Evolutionary conservation across 2,888 invertebrate genomes (phyloP).

Genomic region (Papilio protenor): DNA sequence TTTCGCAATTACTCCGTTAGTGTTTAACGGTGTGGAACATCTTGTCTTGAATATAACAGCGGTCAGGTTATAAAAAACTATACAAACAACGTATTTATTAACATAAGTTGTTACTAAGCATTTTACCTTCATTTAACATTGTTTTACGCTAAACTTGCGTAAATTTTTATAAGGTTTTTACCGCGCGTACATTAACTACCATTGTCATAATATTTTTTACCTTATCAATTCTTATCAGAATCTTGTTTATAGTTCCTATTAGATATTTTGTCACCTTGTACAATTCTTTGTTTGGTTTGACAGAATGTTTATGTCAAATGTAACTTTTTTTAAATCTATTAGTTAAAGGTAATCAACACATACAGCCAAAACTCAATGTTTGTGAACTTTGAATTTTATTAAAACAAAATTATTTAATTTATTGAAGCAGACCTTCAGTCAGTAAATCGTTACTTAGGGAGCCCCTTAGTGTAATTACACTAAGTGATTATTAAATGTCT

Average conservation of each 20-base stretch:
- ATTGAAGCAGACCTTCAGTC: neutral
- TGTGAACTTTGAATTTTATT: too few species aligned
- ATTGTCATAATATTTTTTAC: constrained; percentile 38
- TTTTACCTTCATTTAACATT: constrained; percentile 29
- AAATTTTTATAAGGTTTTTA: constrained; percentile 45
- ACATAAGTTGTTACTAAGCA: constrained; percentile 27
- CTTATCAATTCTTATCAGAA: constrained; percentile 50
- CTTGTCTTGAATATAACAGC: constrained; percentile 60
- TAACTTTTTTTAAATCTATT: neutral
- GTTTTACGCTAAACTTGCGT: constrained; percentile 24
- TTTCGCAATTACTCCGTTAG: constrained; percentile 66
- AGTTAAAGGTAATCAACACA: constrained; percentile 4
- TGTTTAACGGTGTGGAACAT: constrained; percentile 69
- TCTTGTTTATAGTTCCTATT: constrained; percentile 34
- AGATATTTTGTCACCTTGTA: neutral
- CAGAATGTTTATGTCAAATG: neutral
- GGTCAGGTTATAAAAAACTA: constrained; percentile 51
- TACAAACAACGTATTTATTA: neutral
- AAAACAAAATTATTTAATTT: neutral
- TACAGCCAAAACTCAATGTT: neutral
- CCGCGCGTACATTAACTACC: constrained; percentile 7
- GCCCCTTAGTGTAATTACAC: neutral
- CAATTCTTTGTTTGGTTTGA: constrained; percentile 4
- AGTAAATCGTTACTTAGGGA: neutral
- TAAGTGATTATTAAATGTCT: neutral